Percentiles rank a stretch among this genome's conserved stretches.
Conservation (phyloP, 2,888 invertebrate species). For the Hybos culiciformis region DNA sequence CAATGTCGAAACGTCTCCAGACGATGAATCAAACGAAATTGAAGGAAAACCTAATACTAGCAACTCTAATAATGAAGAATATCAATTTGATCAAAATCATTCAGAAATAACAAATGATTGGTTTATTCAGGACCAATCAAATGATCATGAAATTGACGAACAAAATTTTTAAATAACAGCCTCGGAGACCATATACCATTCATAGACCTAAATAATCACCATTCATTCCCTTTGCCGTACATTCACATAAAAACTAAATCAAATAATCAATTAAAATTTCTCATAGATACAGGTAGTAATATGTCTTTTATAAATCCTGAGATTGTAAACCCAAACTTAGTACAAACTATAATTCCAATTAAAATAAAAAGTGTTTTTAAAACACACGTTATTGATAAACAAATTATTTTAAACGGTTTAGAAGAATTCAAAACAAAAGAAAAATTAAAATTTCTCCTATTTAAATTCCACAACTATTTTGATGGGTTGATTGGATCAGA, state of each 20-base stretch:
- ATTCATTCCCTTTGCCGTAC: conserved; percentile 8
- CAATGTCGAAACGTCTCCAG: not conserved
- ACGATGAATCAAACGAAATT: not conserved
- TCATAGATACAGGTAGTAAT: conserved; percentile 5
- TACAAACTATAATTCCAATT: too few species aligned
- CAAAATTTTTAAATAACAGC: conserved; percentile 5
- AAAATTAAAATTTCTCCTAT: too few species aligned
- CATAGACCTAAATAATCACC: conserved; percentile 6
- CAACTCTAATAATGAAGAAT: not conserved
- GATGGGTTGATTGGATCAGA: too few species aligned
- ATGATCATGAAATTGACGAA: conserved; percentile 1
- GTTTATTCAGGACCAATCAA: not conserved
- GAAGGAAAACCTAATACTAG: not conserved
- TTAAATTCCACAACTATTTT: too few species aligned
- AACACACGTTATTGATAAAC: too few species aligned
- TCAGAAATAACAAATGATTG: not conserved
- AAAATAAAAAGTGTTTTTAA: too few species aligned
- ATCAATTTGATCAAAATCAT: not conserved
- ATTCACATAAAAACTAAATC: not conserved
- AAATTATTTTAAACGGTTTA: too few species aligned
- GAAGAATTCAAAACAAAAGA: too few species aligned
- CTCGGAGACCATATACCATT: conserved; percentile 5
- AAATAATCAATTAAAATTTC: conserved; percentile 3
- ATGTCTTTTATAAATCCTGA: conserved; percentile 4
- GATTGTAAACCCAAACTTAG: too few species aligned